Evolutionary conservation across 2,888 invertebrate genomes (phyloP).

Genomic region (Scaptomyza cyrtandrae): DNA sequence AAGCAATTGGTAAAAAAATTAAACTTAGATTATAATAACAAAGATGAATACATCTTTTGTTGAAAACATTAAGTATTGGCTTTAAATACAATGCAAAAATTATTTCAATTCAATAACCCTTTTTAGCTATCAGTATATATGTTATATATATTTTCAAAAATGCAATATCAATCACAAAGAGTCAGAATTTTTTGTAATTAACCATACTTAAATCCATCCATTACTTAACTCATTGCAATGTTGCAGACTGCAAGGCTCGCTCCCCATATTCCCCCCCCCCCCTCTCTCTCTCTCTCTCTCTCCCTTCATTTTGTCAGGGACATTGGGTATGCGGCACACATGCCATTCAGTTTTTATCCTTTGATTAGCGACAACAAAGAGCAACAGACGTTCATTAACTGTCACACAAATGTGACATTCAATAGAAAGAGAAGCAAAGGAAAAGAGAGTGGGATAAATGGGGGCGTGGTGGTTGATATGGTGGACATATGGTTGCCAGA

Average conservation of each 20-base stretch:
- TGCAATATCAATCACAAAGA: no score
- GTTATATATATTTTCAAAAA: no score
- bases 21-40: no score
- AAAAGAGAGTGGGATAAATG: neutral
- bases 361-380: constrained; percentile 67
- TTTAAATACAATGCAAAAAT: no score
- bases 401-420: constrained; percentile 62
- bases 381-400: constrained; percentile 68
- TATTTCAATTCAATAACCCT: no score
- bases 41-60: no score
- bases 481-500: constrained; percentile 52
- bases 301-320: neutral
- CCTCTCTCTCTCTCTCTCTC: constrained; percentile 1
- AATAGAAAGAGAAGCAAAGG: neutral
- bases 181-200: neutral
- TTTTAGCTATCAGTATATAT: no score
- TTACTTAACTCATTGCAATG: constrained; percentile 35
- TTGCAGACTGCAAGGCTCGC: constrained; percentile 1
- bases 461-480: neutral
- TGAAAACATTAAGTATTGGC: no score
- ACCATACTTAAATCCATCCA: constrained; percentile 37
- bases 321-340: constrained; percentile 65
- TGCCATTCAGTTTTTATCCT: constrained; percentile 34
- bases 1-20: no score
- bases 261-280: neutral